Conservation (phyloP, 2,888 invertebrate genomes). For the Therioaphis trifolii region DNA sequence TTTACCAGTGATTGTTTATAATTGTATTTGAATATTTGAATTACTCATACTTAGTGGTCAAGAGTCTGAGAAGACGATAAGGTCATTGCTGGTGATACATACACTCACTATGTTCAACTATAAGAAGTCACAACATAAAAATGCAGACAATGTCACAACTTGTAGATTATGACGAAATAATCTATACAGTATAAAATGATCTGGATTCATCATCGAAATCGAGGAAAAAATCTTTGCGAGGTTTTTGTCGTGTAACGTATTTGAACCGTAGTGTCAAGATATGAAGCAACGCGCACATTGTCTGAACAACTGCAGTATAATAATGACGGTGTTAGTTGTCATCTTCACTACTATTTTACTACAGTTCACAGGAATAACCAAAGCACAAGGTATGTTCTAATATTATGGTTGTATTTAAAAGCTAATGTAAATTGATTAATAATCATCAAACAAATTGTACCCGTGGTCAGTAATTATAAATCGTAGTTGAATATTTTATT, state of each 20-base stretch:
- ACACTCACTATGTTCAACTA: not conserved
- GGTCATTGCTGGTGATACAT: constrained; percentile 46
- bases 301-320: constrained; percentile 1
- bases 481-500: not conserved
- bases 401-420: not conserved
- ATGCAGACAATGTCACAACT: not conserved
- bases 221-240: not conserved
- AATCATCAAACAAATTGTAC: not conserved
- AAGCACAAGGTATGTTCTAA: constrained; percentile 16
- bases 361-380: not conserved
- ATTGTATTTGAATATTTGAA: not conserved
- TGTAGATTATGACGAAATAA: constrained; percentile 2
- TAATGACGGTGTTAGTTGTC: constrained; percentile 4
- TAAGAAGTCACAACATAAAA: not conserved
- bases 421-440: not conserved
- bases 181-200: not conserved
- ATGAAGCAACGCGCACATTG: not conserved
- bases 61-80: not conserved
- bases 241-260: constrained; percentile 7
- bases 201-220: constrained; percentile 36
- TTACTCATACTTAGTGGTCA: constrained; percentile 2
- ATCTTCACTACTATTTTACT: not conserved
- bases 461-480: not conserved
- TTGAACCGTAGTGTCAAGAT: not conserved
- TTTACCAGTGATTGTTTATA: not conserved